Evolutionary conservation across 2,888 invertebrate genomes (phyloP).

Genomic region (Phalangium opilio): DNA sequence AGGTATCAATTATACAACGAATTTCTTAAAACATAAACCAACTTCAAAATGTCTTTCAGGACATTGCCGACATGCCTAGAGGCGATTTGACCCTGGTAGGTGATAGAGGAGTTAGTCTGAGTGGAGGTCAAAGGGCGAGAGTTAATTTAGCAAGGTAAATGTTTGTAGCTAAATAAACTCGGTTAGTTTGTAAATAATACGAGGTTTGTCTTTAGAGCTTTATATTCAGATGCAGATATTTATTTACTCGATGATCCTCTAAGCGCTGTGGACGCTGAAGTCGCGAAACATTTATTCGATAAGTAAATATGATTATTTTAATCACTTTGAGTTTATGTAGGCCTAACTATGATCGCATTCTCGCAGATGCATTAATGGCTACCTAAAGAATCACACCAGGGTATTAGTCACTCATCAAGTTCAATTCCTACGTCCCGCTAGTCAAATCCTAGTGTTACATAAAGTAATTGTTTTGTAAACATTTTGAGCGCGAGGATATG

Average conservation of each 20-base stretch:
- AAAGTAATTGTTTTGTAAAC: no score
- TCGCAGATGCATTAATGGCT: constrained; percentile 31
- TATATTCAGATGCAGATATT: constrained; percentile 35
- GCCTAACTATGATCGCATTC: no score
- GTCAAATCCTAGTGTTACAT: no score
- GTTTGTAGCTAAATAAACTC: no score
- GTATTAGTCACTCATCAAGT: constrained; percentile 39
- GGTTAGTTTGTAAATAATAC: no score
- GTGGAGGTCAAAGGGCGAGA: constrained; percentile 85
- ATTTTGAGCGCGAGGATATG: no score
- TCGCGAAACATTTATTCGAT: constrained; percentile 33
- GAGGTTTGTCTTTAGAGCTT: no score
- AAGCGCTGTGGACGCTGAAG: constrained; percentile 35
- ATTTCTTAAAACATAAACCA: constrained; percentile 4
- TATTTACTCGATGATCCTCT: constrained; percentile 36
- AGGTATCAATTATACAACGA: no score
- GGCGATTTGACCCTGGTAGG: constrained; percentile 57
- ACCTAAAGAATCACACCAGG: constrained; percentile 31
- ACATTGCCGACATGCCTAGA: constrained; percentile 36
- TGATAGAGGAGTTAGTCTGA: constrained; percentile 76
- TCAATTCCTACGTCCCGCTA: constrained; percentile 33
- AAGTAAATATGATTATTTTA: no score
- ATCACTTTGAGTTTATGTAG: no score
- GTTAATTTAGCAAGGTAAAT: constrained; percentile 36
- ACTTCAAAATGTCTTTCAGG: no score